Conservation (phyloP, 2,888 invertebrate genomes). For the Octonoba sinensis region DNA sequence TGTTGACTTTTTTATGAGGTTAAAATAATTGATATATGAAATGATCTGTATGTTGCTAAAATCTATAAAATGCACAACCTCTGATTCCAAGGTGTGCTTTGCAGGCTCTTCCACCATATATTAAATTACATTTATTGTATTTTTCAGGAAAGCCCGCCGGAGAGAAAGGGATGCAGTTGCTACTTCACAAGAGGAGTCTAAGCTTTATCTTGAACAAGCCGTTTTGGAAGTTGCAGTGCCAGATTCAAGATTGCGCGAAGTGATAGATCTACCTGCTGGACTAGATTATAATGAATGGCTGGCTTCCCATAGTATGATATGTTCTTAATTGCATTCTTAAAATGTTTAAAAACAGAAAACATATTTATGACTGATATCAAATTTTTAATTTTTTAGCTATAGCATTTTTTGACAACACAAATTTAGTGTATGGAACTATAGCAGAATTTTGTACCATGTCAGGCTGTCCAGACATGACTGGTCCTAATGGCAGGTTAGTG, state of each 20-base stretch:
- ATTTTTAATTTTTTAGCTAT: slow-evolving; percentile 77
- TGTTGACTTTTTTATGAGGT: no score
- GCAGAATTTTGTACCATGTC: slow-evolving; percentile 98
- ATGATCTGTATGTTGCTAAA: no score
- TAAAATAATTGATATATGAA: no score
- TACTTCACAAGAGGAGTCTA: slow-evolving; percentile 76
- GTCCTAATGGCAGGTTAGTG: slow-evolving; percentile 89
- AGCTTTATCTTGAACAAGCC: slow-evolving; percentile 94
- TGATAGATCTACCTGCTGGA: slow-evolving; percentile 94
- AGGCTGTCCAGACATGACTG: slow-evolving; percentile 96
- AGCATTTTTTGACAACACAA: slow-evolving; percentile 99
- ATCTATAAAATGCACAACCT: no score
- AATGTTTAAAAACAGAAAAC: not conserved
- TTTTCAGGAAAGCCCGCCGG: slow-evolving; percentile 91
- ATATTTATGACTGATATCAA: not conserved
- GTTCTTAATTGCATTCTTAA: not conserved
- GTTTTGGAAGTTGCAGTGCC: slow-evolving; percentile 93
- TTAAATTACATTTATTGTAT: not conserved
- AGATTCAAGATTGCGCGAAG: slow-evolving; percentile 92
- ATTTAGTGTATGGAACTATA: slow-evolving; percentile 97
- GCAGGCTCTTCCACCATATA: no score
- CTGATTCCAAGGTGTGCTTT: no score
- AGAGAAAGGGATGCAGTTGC: slow-evolving; percentile 84
- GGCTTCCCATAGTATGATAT: slow-evolving; percentile 92
- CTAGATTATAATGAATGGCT: slow-evolving; percentile 99